These are phyloP conservation scores for Albula glossodonta DNA, from an alignment of 2,113 vertebrate genomes.

Conservation along the genomic window DNA sequence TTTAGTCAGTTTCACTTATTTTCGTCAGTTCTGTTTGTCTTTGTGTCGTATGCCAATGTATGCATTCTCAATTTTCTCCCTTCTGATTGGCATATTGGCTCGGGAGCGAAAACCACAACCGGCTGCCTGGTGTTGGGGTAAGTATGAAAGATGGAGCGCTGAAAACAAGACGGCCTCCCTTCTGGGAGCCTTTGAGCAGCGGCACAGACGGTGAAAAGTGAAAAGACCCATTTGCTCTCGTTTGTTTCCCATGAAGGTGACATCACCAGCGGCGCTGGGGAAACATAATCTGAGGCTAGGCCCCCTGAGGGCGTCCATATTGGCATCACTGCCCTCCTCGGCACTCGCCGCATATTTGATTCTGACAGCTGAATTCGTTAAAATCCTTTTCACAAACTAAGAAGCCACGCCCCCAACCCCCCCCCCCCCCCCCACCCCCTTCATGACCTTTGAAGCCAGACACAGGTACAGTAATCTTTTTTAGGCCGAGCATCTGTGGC, in stretches of 20 bases:
- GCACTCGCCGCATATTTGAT: neutral
- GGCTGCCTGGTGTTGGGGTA: neutral
- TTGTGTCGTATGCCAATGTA: too few relatives aligned
- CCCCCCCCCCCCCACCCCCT: too few relatives aligned
- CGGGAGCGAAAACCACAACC: neutral
- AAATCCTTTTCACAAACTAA: neutral
- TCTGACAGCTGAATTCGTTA: conserved; percentile 7
- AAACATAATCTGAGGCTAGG: conserved; percentile 16
- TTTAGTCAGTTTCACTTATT: too few relatives aligned
- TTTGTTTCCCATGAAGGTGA: conserved; percentile 15
- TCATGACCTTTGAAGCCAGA: neutral
- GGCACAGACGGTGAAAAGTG: neutral
- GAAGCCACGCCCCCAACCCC: too few relatives aligned
- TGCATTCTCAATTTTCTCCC: neutral
- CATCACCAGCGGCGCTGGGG: conserved; percentile 9
- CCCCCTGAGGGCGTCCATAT: neutral
- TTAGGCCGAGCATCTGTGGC: neutral
- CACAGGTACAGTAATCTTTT: too few relatives aligned
- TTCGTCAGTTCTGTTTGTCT: too few relatives aligned
- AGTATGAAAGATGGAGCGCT: neutral
- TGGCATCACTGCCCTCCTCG: neutral
- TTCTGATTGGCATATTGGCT: too few relatives aligned
- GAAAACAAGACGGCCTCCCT: neutral
- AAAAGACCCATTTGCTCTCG: conserved; percentile 22
- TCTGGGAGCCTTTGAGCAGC: neutral